Percentiles rank a stretch among this genome's conserved stretches.
phyloP scores from a whole-genome alignment of 2,113 vertebrate species.

The Nansenia antarctica region DNA sequence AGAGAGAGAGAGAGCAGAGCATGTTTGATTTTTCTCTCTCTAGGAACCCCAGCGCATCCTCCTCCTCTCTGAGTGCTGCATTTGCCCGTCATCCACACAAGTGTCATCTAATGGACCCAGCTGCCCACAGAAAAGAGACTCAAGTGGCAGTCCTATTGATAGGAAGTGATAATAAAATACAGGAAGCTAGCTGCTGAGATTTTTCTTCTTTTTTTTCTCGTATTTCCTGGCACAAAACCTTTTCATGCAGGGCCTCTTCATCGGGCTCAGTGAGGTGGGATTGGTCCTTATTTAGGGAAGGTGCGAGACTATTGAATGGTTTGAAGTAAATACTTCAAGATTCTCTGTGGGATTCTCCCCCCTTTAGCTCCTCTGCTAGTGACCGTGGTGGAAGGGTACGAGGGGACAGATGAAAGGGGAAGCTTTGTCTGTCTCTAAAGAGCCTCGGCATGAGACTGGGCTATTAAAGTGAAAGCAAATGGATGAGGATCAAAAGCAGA shows the following conservation, averaged over 20 bases:
- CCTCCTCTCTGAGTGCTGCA: background rate
- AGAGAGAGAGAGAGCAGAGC: too few relatives aligned
- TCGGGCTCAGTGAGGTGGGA: background rate
- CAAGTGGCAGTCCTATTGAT: constrained; percentile 12
- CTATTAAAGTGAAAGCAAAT: constrained; percentile 39
- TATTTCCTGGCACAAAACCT: background rate
- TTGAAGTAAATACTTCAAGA: constrained; percentile 62
- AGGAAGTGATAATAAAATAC: background rate
- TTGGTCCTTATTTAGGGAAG: background rate
- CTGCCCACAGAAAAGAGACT: constrained; percentile 5
- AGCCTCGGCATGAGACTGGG: constrained; percentile 5
- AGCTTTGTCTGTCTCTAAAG: constrained; percentile 15
- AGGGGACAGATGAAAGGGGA: constrained; percentile 54
- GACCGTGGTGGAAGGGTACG: constrained; percentile 59
- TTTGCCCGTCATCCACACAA: constrained; percentile 5
- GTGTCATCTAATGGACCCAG: constrained; percentile 10
- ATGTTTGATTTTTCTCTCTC: constrained; percentile 9
- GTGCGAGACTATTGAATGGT: constrained; percentile 32
- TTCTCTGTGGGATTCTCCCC: constrained; percentile 66
- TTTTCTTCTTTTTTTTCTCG: background rate
- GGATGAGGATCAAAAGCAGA: constrained; percentile 47
- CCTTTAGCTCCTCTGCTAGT: constrained; percentile 47
- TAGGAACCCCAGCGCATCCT: background rate
- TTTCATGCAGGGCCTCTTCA: background rate
- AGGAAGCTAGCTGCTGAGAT: background rate